A percentile compares a stretch with the other conserved stretches of the same genome.
phyloP scores from a whole-genome alignment of 2,888 invertebrate species.

The Apomyelois bistriatella region DNA sequence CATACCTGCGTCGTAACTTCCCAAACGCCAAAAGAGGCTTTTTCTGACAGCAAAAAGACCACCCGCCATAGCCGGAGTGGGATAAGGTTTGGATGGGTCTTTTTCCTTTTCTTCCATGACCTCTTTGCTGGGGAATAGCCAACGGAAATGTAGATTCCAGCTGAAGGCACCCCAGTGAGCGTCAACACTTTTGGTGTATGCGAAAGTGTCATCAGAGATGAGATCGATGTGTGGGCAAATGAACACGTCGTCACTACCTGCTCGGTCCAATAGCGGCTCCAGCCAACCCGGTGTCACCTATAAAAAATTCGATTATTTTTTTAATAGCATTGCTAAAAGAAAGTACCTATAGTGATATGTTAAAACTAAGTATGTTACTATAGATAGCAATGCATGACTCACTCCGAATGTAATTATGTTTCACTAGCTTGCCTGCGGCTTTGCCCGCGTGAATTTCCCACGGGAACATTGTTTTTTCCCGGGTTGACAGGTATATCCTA shows the following conservation, averaged over 20 bases:
- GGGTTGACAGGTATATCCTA: too few relatives aligned
- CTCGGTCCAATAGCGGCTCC: conserved; percentile 76
- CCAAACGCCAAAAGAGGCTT: conserved; percentile 92
- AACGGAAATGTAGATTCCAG: conserved; percentile 96
- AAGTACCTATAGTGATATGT: too few relatives aligned
- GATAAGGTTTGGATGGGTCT: conserved; percentile 84
- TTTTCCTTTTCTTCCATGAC: conserved; percentile 81
- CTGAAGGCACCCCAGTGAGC: conserved; percentile 99
- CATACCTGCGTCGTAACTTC: conserved; percentile 86
- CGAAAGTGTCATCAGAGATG: conserved; percentile 96
- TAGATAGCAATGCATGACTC: too few relatives aligned
- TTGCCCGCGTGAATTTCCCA: too few relatives aligned
- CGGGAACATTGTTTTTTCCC: too few relatives aligned
- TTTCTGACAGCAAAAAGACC: conserved; percentile 94
- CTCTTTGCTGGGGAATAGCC: conserved; percentile 87
- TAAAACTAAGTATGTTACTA: too few relatives aligned
- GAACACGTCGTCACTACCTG: conserved; percentile 72
- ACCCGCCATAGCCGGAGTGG: conserved; percentile 96
- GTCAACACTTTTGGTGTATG: conserved; percentile 96
- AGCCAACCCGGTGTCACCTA: conserved; percentile 82
- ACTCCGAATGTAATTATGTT: too few relatives aligned
- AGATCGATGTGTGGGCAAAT: conserved; percentile 79
- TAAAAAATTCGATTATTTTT: conserved; percentile 21
- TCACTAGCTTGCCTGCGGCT: too few relatives aligned
- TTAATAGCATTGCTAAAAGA: too few relatives aligned